Conservation (phyloP, 2,113 vertebrate species). For the Pelodiscus sinensis region DNA sequence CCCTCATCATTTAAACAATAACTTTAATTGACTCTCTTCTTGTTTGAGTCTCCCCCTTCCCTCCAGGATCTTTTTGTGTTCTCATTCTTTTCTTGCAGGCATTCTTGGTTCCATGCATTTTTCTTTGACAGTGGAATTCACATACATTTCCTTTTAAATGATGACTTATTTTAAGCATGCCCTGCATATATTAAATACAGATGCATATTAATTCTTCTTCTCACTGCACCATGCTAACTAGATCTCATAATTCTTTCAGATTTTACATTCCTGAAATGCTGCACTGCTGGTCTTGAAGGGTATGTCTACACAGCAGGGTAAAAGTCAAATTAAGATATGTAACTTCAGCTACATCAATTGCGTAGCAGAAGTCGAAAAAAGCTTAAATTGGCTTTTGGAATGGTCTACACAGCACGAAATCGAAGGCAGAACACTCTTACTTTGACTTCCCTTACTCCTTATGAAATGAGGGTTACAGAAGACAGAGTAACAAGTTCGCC, state of each 20-base stretch:
- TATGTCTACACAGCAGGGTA: no score
- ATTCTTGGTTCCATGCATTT: background rate
- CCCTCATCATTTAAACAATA: background rate
- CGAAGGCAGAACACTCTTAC: no score
- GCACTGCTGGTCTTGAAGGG: background rate
- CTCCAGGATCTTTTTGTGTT: background rate
- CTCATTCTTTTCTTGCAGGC: background rate
- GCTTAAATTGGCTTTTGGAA: no score
- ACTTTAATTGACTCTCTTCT: background rate
- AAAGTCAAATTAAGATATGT: no score
- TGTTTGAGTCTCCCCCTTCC: background rate
- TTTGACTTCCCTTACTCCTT: no score
- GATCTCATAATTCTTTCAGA: background rate
- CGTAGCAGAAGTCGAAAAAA: no score
- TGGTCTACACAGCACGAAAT: no score
- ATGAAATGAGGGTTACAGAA: no score
- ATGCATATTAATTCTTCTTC: background rate
- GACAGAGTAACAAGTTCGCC: no score
- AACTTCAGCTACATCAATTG: no score
- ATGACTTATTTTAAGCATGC: background rate
- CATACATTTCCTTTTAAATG: background rate
- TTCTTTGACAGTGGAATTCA: background rate
- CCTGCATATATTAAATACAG: background rate
- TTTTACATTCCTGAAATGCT: background rate
- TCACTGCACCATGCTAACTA: background rate